Evolutionary conservation across 2,888 invertebrate species (phyloP).

Genomic region (Argyresthia goedartella): DNA sequence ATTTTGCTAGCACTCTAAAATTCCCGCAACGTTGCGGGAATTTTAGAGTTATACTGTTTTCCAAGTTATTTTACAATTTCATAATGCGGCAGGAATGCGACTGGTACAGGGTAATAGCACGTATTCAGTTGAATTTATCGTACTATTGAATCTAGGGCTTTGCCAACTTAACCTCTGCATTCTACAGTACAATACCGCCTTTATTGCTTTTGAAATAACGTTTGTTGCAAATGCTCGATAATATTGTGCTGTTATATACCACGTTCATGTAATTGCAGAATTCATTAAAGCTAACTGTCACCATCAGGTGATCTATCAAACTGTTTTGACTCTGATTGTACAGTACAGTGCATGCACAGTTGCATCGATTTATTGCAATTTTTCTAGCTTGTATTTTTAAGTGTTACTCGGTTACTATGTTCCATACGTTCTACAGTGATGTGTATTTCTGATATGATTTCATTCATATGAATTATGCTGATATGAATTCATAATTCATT

Average conservation of each 20-base stretch:
- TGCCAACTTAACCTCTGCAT: slow-evolving; percentile 1
- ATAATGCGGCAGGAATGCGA: slow-evolving; percentile 25
- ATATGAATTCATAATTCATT: too few relatives aligned
- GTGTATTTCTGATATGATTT: too few relatives aligned
- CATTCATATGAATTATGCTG: too few relatives aligned
- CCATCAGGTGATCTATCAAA: slow-evolving; percentile 28
- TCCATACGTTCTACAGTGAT: too few relatives aligned
- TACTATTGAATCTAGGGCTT: slow-evolving; percentile 20
- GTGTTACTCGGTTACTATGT: too few relatives aligned
- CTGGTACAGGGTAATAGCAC: slow-evolving; percentile 26
- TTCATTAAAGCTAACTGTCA: slow-evolving; percentile 30
- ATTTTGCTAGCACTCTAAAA: slow-evolving; percentile 3
- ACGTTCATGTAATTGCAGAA: slow-evolving; percentile 27
- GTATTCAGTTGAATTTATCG: slow-evolving; percentile 30
- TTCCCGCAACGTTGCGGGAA: too few relatives aligned
- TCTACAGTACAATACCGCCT: background rate
- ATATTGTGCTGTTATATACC: slow-evolving; percentile 7
- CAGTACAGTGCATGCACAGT: too few relatives aligned
- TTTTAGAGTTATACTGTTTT: slow-evolving; percentile 1
- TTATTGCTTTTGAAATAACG: slow-evolving; percentile 1
- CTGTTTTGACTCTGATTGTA: background rate
- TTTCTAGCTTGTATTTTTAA: too few relatives aligned
- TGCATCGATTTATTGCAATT: too few relatives aligned
- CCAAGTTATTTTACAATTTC: slow-evolving; percentile 20
- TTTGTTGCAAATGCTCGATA: slow-evolving; percentile 6